Base-by-base conservation (phyloP, 2,888 invertebrate genomes). In the Ectobius pallidus region DNA sequence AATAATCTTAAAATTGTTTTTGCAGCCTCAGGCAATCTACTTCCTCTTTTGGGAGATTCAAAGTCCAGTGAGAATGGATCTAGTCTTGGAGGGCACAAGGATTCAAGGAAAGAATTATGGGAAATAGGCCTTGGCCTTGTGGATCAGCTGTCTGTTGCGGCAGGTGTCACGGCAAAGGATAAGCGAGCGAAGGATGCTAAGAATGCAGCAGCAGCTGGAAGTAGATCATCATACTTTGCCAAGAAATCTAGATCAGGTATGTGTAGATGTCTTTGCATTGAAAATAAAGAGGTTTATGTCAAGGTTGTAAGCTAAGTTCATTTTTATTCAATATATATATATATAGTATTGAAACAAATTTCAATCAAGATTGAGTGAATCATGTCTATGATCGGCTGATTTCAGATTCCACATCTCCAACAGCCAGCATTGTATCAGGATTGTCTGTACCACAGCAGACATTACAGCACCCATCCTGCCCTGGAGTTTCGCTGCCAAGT, bases 81-180 rank as follows among this genome's bases (percentile, higher is more conserved):
- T 25, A 30, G 30, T 32, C 27, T 58, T 52, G 25, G 34, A 39
- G 55, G 65, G 18, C 49, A 49, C 25, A 44, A 63, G 30, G 72
- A 63, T 1, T 61, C 63, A 16, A 74, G 72, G 68, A 75, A 75
- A 44, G 75, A 74, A 44, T 32, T 74, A 16, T 74, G 75, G 74
- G 74, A 75, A 32, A 52, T 75, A n/a, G 76, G 75, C 11, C 61
- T 76, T 20, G 76, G 75, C 14, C 67, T 86, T 71, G 84, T 88
- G 77, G 86, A 87, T 74, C 85, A 87, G 73, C 81, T 93, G n/a
- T 92, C 92, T 78, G 90, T 94, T 72, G 93, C 94, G 11, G 95
- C 95, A 65, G 94, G 92, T 68, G 91, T 92, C 75, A 92, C 93
- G 20, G 95, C 95, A 69, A 95, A 95, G 84, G 95, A 95, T 83